Percentiles rank a stretch among this genome's conserved stretches.
Evolutionary conservation across 2,113 vertebrate genomes (phyloP).

Genomic region (Grammomys dolichurus): DNA sequence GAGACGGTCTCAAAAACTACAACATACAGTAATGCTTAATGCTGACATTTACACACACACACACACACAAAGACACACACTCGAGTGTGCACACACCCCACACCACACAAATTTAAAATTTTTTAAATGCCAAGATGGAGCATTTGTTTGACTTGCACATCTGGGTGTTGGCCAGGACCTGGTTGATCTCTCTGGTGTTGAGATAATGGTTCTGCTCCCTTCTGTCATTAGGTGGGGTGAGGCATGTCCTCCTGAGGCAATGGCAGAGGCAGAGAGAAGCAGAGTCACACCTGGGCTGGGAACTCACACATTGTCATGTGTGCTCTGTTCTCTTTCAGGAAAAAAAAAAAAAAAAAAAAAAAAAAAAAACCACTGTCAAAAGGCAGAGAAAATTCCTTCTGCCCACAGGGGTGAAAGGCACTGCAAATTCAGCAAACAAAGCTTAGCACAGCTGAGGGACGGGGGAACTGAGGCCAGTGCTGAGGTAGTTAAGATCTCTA

Average conservation of each 20-base stretch:
- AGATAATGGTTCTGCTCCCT: background rate
- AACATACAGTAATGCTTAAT: background rate
- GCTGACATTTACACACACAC: background rate
- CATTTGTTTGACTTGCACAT: background rate
- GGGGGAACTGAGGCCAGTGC: background rate
- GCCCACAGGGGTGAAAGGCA: background rate
- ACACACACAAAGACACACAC: background rate
- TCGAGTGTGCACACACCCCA: background rate
- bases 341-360: no score
- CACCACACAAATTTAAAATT: background rate
- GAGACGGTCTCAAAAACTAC: background rate
- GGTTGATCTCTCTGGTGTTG: background rate
- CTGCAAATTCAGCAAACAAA: background rate
- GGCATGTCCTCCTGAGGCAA: background rate
- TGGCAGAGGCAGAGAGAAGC: background rate
- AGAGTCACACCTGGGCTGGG: background rate
- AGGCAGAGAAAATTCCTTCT: background rate
- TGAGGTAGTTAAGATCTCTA: conserved; percentile 24
- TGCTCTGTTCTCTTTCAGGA: background rate
- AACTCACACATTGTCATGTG: background rate
- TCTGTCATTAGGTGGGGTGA: background rate
- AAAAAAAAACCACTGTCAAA: background rate
- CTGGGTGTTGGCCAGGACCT: background rate
- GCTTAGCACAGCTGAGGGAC: background rate
- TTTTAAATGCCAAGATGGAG: background rate